Percentiles rank a stretch among this genome's conserved stretches.
These are phyloP conservation scores for Thaumatotibia leucotreta DNA, from an alignment of 1,140 invertebrate genomes.

Conservation along the genomic window DNA sequence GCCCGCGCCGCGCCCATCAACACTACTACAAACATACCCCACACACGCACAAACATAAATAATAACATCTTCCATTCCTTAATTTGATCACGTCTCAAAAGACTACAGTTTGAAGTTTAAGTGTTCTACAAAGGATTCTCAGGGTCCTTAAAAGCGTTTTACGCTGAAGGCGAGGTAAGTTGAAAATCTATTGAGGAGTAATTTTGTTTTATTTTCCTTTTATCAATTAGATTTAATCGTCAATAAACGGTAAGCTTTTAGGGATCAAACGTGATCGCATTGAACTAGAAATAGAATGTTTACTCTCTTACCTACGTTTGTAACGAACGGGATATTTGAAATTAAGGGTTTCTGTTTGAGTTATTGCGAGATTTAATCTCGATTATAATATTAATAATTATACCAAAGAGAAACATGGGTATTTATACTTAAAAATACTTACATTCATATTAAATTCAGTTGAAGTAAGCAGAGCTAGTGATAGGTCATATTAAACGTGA, in stretches of 20 bases:
- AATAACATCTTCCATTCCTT: constrained; percentile 4
- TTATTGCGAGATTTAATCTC: neutral
- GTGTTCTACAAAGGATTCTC: constrained; percentile 33
- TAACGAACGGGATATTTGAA: neutral
- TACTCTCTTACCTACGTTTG: neutral
- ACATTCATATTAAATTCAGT: no score
- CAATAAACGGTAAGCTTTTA: neutral
- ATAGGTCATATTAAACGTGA: no score
- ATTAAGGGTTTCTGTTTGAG: neutral
- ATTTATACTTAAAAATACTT: no score
- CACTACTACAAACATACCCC: neutral
- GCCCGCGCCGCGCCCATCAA: constrained; percentile 23
- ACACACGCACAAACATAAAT: constrained; percentile 4
- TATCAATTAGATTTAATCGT: neutral
- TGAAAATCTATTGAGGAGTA: constrained; percentile 15
- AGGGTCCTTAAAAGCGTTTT: constrained; percentile 27
- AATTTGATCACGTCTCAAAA: constrained; percentile 1
- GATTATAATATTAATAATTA: neutral
- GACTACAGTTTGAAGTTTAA: constrained; percentile 32
- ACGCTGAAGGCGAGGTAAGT: constrained; percentile 35
- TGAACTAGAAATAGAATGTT: neutral
- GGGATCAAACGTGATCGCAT: neutral
- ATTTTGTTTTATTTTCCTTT: neutral
- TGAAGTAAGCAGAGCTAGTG: no score
- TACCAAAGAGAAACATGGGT: no score